Percentiles rank a stretch among this genome's conserved stretches.
These are phyloP conservation scores for Pangasianodon gigas DNA, from an alignment of 2,113 vertebrate species.

Conservation along the genomic window DNA sequence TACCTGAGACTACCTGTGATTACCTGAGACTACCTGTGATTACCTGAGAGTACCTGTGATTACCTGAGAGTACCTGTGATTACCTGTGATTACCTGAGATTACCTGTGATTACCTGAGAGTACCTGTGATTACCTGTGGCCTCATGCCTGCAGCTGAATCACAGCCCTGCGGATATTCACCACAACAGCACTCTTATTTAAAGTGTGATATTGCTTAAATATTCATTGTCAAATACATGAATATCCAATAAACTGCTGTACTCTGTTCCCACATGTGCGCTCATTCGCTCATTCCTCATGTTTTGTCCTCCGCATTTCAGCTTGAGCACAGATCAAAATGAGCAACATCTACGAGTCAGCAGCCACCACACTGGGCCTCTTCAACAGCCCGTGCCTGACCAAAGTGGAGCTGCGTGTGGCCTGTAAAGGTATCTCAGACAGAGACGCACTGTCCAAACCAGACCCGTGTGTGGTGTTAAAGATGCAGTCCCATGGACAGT, in stretches of 20 bases:
- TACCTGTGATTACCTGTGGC: background rate
- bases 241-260: background rate
- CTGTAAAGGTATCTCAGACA: constrained; percentile 80
- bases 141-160: background rate
- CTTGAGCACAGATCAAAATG: constrained; percentile 61
- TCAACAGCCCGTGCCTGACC: constrained; percentile 82
- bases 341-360: constrained; percentile 80
- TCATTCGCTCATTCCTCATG: background rate
- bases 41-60: background rate
- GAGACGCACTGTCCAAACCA: constrained; percentile 80
- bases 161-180: background rate
- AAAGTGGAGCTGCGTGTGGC: constrained; percentile 86
- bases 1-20: no score
- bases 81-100: background rate
- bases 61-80: no score
- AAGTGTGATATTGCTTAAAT: background rate
- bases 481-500: constrained; percentile 83
- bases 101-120: background rate
- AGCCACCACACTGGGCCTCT: constrained; percentile 77
- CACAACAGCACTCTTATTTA: background rate
- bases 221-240: background rate
- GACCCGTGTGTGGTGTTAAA: constrained; percentile 85
- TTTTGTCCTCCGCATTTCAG: constrained; percentile 22
- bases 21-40: background rate
- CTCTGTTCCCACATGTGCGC: background rate